Conservation (phyloP, 2,888 invertebrate genomes). For the Tipula vernalis region DNA sequence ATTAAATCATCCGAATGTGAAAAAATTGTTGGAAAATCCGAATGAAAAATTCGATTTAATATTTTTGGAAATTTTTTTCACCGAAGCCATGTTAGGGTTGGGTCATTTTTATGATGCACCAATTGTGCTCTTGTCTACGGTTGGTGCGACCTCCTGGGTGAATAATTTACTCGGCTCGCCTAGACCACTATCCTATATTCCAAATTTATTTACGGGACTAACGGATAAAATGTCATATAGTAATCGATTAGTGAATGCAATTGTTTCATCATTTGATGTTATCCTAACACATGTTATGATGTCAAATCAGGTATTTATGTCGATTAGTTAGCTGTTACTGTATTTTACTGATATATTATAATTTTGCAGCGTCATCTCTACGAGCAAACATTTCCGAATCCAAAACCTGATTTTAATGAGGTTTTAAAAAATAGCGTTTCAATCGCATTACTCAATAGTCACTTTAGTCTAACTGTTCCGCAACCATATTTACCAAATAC, state of each 20-base stretch:
- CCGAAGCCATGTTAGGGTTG: slow-evolving; percentile 22
- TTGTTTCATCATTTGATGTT: slow-evolving; percentile 22
- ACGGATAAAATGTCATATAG: slow-evolving; percentile 30
- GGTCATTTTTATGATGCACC: slow-evolving; percentile 23
- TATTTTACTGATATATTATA: not conserved
- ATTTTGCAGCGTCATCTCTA: slow-evolving; percentile 19
- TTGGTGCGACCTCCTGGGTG: slow-evolving; percentile 19
- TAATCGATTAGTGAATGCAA: slow-evolving; percentile 29
- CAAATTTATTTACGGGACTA: slow-evolving; percentile 24
- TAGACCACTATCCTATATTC: slow-evolving; percentile 30
- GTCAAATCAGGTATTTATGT: slow-evolving; percentile 22
- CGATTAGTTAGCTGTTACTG: not conserved
- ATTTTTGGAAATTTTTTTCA: slow-evolving; percentile 22
- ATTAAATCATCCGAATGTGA: slow-evolving; percentile 12
- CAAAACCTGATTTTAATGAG: slow-evolving; percentile 23
- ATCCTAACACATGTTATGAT: slow-evolving; percentile 22
- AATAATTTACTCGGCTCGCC: slow-evolving; percentile 23
- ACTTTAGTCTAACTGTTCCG: slow-evolving; percentile 28
- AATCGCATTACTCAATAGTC: slow-evolving; percentile 29
- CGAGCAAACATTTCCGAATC: slow-evolving; percentile 24
- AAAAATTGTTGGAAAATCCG: slow-evolving; percentile 16
- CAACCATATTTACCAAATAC: slow-evolving; percentile 33
- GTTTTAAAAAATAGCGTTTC: slow-evolving; percentile 24
- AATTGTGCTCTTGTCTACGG: slow-evolving; percentile 21
- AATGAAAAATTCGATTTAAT: slow-evolving; percentile 22